A percentile compares a stretch with the other conserved stretches of the same genome.
Evolutionary conservation across 2,113 vertebrate species (phyloP).

Genomic region (Cathartes aura): DNA sequence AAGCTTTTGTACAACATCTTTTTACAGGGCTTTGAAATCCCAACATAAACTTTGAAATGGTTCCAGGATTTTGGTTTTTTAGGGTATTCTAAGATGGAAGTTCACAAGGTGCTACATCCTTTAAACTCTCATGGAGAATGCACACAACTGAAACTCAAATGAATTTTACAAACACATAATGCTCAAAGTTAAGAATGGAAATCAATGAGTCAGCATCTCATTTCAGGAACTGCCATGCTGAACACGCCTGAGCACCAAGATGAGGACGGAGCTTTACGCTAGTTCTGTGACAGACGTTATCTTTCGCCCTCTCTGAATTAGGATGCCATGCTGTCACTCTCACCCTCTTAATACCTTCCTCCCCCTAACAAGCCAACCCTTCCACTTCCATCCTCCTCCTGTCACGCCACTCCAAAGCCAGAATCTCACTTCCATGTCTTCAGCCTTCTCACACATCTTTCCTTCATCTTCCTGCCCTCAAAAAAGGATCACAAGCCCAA

Average conservation of each 20-base stretch:
- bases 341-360: background rate
- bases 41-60: background rate
- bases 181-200: background rate
- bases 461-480: background rate
- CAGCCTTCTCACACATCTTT: background rate
- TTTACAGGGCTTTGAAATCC: background rate
- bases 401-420: accelerated
- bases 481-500: background rate
- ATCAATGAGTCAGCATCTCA: background rate
- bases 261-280: accelerated
- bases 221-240: background rate
- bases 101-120: background rate
- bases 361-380: background rate
- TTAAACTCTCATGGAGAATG: background rate
- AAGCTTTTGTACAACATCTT: background rate
- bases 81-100: background rate
- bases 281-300: background rate
- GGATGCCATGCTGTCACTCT: background rate
- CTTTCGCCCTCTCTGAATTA: background rate
- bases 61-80: background rate
- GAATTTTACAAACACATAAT: background rate
- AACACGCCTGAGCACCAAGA: background rate
- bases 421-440: background rate
- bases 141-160: background rate
- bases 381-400: background rate